A percentile compares a stretch with the other conserved stretches of the same genome.
Conservation (phyloP, 2,888 invertebrate genomes). For the Acanthoscelides obtectus region DNA sequence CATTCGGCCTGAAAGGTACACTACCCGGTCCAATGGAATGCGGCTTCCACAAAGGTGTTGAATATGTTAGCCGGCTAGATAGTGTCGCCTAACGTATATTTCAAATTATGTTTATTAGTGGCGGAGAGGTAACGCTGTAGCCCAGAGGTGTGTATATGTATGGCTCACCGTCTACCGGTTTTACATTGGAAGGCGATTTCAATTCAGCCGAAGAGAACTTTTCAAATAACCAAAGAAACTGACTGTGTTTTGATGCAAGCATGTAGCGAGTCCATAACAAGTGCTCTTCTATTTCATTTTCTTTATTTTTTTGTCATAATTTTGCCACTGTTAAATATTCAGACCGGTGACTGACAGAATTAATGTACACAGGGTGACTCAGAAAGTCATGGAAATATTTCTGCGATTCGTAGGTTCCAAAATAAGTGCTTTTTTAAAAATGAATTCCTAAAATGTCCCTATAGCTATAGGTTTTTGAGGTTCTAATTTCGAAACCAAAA, state of each 20-base stretch:
- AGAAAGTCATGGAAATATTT: no score
- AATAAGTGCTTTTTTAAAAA: no score
- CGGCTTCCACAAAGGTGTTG: constrained; percentile 44
- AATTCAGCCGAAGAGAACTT: constrained; percentile 10
- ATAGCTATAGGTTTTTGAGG: no score
- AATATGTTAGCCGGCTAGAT: constrained; percentile 42
- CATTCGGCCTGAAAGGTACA: background rate
- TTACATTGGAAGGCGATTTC: constrained; percentile 22
- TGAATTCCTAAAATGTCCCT: no score
- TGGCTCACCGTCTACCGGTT: constrained; percentile 21
- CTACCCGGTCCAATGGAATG: constrained; percentile 28
- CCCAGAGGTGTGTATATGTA: background rate
- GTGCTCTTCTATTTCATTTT: constrained; percentile 1
- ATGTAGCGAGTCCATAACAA: constrained; percentile 8
- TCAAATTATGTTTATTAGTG: constrained; percentile 39
- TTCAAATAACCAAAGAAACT: constrained; percentile 1
- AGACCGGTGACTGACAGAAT: no score
- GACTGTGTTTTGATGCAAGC: background rate
- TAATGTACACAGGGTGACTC: no score
- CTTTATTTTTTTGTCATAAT: no score
- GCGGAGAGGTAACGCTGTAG: background rate
- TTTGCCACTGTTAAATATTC: no score
- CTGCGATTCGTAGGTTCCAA: no score
- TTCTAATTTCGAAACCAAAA: no score
- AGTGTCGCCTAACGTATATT: constrained; percentile 41